phyloP scores from a whole-genome alignment of 2,888 invertebrate species.

The Drosophila fungiperda region DNA sequence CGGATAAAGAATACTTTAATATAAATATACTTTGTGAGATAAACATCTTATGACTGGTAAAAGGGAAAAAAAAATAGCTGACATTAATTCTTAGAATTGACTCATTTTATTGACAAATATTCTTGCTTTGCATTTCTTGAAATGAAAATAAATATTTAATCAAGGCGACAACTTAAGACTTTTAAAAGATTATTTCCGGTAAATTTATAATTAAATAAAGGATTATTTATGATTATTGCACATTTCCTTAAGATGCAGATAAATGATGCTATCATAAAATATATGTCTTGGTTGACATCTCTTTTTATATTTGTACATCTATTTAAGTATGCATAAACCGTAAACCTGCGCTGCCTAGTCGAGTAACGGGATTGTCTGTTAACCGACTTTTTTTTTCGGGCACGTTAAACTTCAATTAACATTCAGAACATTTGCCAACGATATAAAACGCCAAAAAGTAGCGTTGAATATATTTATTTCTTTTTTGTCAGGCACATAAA shows the following conservation, averaged over 20 bases:
- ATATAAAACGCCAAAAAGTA: conserved; percentile 48
- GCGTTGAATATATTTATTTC: conserved; percentile 22
- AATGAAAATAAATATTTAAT: not conserved
- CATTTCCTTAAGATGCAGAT: not conserved
- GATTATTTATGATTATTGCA: not conserved
- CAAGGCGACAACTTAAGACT: not conserved
- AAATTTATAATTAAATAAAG: not conserved
- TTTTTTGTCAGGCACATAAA: conserved; percentile 54
- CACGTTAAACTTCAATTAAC: conserved; percentile 63
- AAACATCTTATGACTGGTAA: conserved; percentile 7
- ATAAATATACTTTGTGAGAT: conserved; percentile 2
- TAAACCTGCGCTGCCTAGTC: not conserved
- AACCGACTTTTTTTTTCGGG: conserved; percentile 8
- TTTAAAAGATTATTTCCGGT: not conserved
- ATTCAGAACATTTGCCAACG: conserved; percentile 36
- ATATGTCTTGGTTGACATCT: not conserved
- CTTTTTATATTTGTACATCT: conserved; percentile 1
- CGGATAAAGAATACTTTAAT: conserved; percentile 18
- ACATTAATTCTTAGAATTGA: not conserved
- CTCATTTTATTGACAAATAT: not conserved
- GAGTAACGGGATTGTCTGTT: conserved; percentile 4
- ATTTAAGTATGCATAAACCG: conserved; percentile 11
- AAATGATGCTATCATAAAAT: not conserved
- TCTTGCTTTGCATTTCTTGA: not conserved
- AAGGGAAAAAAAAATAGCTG: not conserved